These are phyloP conservation scores for Acanthopagrus latus DNA, from an alignment of 2,797 vertebrate genomes.

Conservation along the genomic window DNA sequence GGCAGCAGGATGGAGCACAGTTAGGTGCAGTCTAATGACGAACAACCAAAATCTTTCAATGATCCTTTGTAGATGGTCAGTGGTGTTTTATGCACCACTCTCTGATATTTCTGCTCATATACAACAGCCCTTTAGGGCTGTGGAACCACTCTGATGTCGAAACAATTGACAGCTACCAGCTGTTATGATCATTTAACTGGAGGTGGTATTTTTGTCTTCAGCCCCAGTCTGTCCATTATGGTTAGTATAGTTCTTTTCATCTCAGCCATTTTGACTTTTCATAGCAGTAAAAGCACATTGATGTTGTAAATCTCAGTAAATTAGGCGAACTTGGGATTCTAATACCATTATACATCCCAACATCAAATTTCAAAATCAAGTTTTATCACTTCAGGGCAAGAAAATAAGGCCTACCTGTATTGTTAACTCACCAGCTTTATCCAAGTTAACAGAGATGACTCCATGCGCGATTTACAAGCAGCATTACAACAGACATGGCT, in stretches of 20 bases:
- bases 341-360: too few species aligned
- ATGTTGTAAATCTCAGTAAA: not conserved
- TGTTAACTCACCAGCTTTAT: not conserved
- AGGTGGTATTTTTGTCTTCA: not conserved
- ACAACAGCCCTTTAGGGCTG: not conserved
- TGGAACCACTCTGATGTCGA: conserved; percentile 3
- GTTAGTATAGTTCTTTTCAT: not conserved
- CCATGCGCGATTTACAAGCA: not conserved
- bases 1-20: conserved; percentile 35
- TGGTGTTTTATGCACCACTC: not conserved
- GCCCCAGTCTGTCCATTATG: not conserved
- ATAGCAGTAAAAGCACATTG: not conserved
- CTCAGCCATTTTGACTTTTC: not conserved
- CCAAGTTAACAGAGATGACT: not conserved
- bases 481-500: not conserved
- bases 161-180: not conserved
- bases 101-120: conserved; percentile 26
- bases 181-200: not conserved
- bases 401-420: not conserved
- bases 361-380: too few species aligned
- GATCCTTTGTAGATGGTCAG: conserved; percentile 30
- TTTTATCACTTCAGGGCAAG: too few species aligned
- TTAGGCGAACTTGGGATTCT: too few species aligned
- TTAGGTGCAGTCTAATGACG: conserved; percentile 15
- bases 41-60: conserved; percentile 29